Conservation (phyloP, 1,140 invertebrate species). For the Drosophila orosa region DNA sequence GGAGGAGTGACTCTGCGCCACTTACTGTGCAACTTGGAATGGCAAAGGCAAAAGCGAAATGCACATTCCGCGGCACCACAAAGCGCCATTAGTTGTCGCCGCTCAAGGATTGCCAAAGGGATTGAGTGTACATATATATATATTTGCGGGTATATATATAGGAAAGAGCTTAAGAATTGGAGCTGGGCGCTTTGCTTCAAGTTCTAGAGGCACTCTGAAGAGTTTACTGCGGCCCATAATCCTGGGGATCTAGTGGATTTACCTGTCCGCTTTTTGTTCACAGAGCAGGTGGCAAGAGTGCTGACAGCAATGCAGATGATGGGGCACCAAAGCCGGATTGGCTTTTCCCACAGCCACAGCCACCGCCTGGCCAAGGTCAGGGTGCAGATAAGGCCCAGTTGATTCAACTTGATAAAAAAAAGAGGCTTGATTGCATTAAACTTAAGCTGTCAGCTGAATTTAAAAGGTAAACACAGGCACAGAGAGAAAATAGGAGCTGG, state of each 20-base stretch:
- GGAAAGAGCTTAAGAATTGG: constrained; percentile 16
- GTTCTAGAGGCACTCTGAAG: constrained; percentile 40
- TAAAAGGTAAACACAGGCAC: neutral
- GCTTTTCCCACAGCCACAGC: constrained; percentile 13
- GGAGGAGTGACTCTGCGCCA: constrained; percentile 47
- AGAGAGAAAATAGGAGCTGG: neutral
- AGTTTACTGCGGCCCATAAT: constrained; percentile 34
- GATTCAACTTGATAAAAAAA: neutral
- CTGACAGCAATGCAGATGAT: constrained; percentile 21
- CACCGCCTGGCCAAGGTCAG: constrained; percentile 34
- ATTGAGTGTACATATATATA: constrained; percentile 2
- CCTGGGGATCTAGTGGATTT: constrained; percentile 19
- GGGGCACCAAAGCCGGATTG: neutral
- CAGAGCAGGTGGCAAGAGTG: constrained; percentile 7
- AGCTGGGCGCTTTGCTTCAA: constrained; percentile 42
- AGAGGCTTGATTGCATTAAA: constrained; percentile 24
- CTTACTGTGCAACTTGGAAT: constrained; percentile 62
- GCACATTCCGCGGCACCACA: constrained; percentile 70
- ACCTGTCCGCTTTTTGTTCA: constrained; percentile 7
- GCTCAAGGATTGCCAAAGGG: constrained; percentile 67
- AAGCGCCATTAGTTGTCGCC: constrained; percentile 65
- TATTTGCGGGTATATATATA: neutral
- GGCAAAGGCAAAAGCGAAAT: constrained; percentile 60
- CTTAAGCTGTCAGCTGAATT: constrained; percentile 12
- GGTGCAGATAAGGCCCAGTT: constrained; percentile 30